A percentile compares a stretch with the other conserved stretches of the same genome.
phyloP scores from a whole-genome alignment of 2,113 vertebrate species.

The Prochilodus magdalenae region DNA sequence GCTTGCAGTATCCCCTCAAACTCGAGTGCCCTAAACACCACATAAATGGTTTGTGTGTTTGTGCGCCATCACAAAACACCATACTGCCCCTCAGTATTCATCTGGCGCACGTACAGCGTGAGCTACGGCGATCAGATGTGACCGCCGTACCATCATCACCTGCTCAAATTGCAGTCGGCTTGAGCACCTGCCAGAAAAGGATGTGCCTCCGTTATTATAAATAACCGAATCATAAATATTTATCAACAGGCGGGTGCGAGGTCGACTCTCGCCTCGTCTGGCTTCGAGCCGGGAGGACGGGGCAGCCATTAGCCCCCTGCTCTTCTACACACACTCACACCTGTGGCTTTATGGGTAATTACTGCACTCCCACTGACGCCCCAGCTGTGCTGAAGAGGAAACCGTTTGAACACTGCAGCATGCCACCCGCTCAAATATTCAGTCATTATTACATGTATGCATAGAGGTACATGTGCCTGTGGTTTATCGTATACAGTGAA shows the following conservation, averaged over 20 bases:
- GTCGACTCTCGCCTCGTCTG: constrained; percentile 22
- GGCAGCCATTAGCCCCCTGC: constrained; percentile 29
- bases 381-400: constrained; percentile 7
- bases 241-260: constrained; percentile 22
- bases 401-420: constrained; percentile 12
- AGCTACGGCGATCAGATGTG: constrained; percentile 6
- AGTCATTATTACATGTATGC: not conserved
- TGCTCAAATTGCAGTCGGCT: constrained; percentile 24
- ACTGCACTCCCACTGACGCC: not conserved
- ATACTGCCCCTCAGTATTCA: not conserved
- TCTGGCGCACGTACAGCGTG: not conserved
- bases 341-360: constrained; percentile 48
- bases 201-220: constrained; percentile 24
- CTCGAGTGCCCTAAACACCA: not conserved
- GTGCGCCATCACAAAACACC: constrained; percentile 10
- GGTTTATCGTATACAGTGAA: not conserved
- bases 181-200: not conserved
- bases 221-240: constrained; percentile 55
- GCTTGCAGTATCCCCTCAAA: too few relatives aligned
- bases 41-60: not conserved
- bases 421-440: not conserved
- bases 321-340: constrained; percentile 11
- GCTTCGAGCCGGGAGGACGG: constrained; percentile 10
- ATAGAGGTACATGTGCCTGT: not conserved
- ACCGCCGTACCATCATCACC: constrained; percentile 17